A percentile compares a stretch with the other conserved stretches of the same genome.
These are phyloP conservation scores for Cryptotis parvus DNA, from an alignment of 2,113 vertebrate species.

Conservation along the genomic window DNA sequence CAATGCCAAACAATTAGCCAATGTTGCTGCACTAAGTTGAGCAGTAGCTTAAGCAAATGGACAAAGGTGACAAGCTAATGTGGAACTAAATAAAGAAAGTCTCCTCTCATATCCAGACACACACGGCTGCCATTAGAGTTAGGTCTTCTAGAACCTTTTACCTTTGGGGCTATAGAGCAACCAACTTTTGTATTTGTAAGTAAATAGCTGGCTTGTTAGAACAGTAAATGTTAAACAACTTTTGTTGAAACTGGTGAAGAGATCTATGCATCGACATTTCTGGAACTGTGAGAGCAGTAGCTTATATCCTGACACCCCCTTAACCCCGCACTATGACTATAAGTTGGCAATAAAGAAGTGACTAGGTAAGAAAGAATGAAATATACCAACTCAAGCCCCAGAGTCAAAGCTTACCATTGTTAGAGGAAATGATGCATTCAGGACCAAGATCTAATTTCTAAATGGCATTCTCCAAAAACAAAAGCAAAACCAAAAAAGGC, in stretches of 20 bases:
- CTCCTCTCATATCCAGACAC: not conserved
- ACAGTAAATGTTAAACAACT: slow-evolving; percentile 54
- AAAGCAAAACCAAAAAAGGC: not conserved
- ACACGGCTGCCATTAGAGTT: not conserved
- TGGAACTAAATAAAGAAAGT: not conserved
- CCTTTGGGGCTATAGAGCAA: slow-evolving; percentile 31
- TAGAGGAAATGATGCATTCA: not conserved
- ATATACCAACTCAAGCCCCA: not conserved
- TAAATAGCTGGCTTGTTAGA: slow-evolving; percentile 28
- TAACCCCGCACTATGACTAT: slow-evolving; percentile 61
- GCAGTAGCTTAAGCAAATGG: not conserved
- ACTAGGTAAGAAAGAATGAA: slow-evolving; percentile 57
- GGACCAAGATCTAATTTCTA: not conserved
- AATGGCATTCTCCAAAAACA: not conserved
- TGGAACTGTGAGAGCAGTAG: slow-evolving; percentile 67
- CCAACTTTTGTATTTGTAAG: slow-evolving; percentile 19
- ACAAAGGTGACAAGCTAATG: not conserved
- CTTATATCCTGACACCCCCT: slow-evolving; percentile 68
- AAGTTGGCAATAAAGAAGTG: slow-evolving; percentile 77
- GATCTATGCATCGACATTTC: slow-evolving; percentile 69
- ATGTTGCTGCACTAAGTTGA: slow-evolving; percentile 28
- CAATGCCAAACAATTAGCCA: not conserved
- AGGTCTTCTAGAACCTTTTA: not conserved
- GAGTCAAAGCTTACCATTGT: not conserved
- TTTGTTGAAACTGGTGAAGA: slow-evolving; percentile 75